Conservation (phyloP, 2,888 invertebrate species). For the Venustoraphidia nigricollis region DNA sequence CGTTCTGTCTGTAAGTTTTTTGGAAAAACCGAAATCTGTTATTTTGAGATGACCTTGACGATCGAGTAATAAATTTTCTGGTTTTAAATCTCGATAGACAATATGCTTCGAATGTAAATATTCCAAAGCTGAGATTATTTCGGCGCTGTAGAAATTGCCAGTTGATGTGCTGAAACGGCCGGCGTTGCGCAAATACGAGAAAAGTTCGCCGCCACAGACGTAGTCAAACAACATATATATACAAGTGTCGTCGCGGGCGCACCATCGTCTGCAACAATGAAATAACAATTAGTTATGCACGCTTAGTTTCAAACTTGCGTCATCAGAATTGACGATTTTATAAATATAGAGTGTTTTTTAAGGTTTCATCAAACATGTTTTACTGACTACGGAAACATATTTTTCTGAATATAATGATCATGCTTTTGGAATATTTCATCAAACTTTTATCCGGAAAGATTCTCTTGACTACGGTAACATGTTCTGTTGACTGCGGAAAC, state of each 20-base stretch:
- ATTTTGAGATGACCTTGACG: slow-evolving; percentile 91
- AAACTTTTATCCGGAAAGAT: too few relatives aligned
- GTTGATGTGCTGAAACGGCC: slow-evolving; percentile 78
- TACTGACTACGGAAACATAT: too few relatives aligned
- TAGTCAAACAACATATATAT: slow-evolving; percentile 97
- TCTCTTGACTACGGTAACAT: too few relatives aligned
- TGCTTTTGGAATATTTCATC: too few relatives aligned
- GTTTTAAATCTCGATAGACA: slow-evolving; percentile 59
- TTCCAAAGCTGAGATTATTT: slow-evolving; percentile 86
- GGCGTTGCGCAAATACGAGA: slow-evolving; percentile 85
- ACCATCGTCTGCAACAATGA: slow-evolving; percentile 62
- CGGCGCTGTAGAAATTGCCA: slow-evolving; percentile 84
- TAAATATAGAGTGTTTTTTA: too few relatives aligned
- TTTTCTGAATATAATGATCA: too few relatives aligned
- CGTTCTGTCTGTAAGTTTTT: slow-evolving; percentile 83
- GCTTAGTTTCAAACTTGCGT: not conserved
- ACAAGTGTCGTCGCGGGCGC: slow-evolving; percentile 75
- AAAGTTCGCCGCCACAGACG: slow-evolving; percentile 91
- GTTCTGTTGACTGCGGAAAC: too few relatives aligned
- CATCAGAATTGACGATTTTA: too few relatives aligned
- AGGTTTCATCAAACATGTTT: too few relatives aligned
- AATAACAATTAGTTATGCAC: slow-evolving; percentile 3
- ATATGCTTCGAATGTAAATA: slow-evolving; percentile 83
- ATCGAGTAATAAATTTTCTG: slow-evolving; percentile 87
- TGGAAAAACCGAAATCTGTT: slow-evolving; percentile 96